Base-by-base conservation (phyloP, 2,113 vertebrate species). In the Butorides virescens region DNA sequence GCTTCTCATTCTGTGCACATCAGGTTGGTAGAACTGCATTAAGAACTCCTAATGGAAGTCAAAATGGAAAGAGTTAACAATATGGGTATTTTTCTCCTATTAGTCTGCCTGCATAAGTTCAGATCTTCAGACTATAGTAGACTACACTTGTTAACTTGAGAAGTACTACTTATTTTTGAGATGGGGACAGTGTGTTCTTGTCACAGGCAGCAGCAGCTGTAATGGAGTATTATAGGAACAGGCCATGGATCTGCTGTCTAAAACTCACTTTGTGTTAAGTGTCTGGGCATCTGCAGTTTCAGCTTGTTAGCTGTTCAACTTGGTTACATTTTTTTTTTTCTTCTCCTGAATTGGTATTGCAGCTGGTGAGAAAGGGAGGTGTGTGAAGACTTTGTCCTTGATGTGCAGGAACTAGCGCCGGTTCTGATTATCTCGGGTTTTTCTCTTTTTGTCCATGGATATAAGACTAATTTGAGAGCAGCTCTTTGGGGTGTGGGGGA, bases 101-200 rank as follows among this genome's bases (percentile, higher is more conserved):
- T 76, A 88, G 13, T 29, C 67, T 88, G 21, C 16, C 82, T 75
- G 21, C 32, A 7, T 22, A 50, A 85, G 29, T 93, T 91, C 78
- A 88, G 25, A 47, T 79, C 85, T 58, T 91, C 77, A 86, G 71
- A 36, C 73, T 73, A 2, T 6, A 25, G 50, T 42, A 81, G 83
- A 61, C 70, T 72, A 46, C 22, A 23, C 66, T 91, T 56, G 32
- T 81, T 84, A 96, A 84, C 67, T 95, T 74, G 50, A 91, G 77
- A 53, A 94, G 86, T 11, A 9, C 14, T 94, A 1, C 83, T 86
- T 56, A 13, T 85, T 96, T 96, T 73, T 81, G 81, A 91, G 92
- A 65, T 44, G 55, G 73, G 95, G 65, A 96, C 97, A 89, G 61
- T 2, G 15, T 97, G 97, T 96, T 92, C 97, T 53, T 89, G 94